phyloP scores from a whole-genome alignment of 2,888 invertebrate species.

The Pimpla rufipes region DNA sequence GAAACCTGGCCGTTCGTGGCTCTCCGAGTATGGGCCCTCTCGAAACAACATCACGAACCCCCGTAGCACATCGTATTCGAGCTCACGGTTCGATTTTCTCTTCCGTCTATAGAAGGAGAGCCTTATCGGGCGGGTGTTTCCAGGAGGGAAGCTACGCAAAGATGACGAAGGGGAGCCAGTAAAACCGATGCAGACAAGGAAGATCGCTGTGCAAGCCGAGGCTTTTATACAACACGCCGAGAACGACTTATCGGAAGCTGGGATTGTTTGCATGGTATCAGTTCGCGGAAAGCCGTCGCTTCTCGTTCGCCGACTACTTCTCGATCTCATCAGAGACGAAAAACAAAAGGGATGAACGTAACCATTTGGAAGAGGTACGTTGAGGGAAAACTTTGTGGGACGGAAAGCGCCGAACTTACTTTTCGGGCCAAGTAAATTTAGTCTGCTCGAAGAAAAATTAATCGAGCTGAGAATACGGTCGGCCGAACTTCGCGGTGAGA shows the following conservation, averaged over 20 bases:
- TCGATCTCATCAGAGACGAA: conserved; percentile 1
- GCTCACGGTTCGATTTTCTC: conserved; percentile 18
- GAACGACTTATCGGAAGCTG: conserved; percentile 37
- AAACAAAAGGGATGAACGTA: background rate
- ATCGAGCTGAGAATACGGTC: no score
- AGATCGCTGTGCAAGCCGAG: conserved; percentile 4
- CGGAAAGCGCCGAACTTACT: background rate
- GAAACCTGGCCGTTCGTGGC: background rate
- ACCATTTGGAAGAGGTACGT: background rate
- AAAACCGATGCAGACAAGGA: conserved; percentile 13
- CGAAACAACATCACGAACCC: background rate
- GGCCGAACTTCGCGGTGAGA: no score
- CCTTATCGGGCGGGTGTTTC: conserved; percentile 10
- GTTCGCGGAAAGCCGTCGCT: background rate
- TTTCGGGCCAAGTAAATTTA: background rate
- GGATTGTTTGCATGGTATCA: conserved; percentile 42
- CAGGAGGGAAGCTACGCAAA: conserved; percentile 26
- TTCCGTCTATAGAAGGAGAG: conserved; percentile 29
- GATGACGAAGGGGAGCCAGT: background rate
- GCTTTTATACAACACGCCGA: conserved; percentile 21
- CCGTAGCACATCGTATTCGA: background rate
- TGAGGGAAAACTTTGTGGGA: background rate
- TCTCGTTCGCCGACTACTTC: background rate
- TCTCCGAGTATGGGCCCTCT: background rate
- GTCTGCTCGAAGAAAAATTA: no score